A percentile compares a stretch with the other conserved stretches of the same genome.
These are phyloP conservation scores for Lasiurus borealis DNA, from an alignment of 2,113 vertebrate species.

Conservation along the genomic window DNA sequence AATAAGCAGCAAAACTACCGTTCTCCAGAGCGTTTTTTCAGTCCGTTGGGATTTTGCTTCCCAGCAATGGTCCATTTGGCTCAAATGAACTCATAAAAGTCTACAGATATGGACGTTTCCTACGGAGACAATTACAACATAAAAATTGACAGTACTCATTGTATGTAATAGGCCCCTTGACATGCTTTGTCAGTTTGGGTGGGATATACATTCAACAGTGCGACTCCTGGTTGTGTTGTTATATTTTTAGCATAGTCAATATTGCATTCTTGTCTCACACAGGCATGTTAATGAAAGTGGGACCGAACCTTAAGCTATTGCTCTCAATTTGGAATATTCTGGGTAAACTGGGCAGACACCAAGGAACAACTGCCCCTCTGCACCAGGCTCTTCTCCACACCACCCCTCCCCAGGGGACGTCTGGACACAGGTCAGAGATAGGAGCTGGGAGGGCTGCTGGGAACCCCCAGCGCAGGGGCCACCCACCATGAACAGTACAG, in stretches of 20 bases:
- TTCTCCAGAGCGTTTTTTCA: background rate
- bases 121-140: background rate
- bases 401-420: background rate
- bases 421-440: background rate
- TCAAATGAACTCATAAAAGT: background rate
- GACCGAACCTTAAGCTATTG: background rate
- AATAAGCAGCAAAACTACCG: background rate
- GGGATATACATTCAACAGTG: background rate
- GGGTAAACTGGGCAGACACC: background rate
- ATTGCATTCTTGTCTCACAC: background rate
- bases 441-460: background rate
- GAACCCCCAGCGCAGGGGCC: background rate
- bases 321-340: background rate
- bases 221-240: background rate
- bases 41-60: background rate
- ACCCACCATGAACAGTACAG: accelerated
- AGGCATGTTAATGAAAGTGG: background rate
- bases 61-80: background rate
- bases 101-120: background rate
- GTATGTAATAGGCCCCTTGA: background rate
- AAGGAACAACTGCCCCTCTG: background rate
- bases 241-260: background rate
- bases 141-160: background rate
- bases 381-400: background rate
- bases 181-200: background rate